These are phyloP conservation scores for Caenorhabditis uteleia DNA, from an alignment of 2,888 invertebrate species.

Conservation along the genomic window DNA sequence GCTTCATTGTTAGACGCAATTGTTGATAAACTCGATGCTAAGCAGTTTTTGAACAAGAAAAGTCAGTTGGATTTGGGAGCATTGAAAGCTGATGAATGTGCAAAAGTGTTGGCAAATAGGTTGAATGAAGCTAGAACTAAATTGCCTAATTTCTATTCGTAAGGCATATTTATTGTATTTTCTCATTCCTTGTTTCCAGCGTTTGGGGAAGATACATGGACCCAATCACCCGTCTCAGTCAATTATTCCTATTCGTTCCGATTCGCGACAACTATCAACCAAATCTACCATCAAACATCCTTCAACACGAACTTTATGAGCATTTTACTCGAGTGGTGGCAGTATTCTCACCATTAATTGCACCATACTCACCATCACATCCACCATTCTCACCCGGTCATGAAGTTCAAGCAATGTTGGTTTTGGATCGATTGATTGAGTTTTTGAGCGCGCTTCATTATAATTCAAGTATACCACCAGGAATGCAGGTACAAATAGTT, in stretches of 20 bases:
- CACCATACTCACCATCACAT: slow-evolving; percentile 53
- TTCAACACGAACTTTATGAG: slow-evolving; percentile 34
- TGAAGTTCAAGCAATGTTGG: slow-evolving; percentile 42
- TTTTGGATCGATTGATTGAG: slow-evolving; percentile 54
- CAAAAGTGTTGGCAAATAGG: slow-evolving; percentile 17
- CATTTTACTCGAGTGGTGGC: slow-evolving; percentile 43
- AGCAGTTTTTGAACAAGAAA: slow-evolving; percentile 22
- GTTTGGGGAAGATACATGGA: slow-evolving; percentile 41
- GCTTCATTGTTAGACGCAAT: slow-evolving; percentile 46
- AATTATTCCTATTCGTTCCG: slow-evolving; percentile 43
- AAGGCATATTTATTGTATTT: no score
- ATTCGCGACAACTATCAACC: slow-evolving; percentile 40
- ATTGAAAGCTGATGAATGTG: slow-evolving; percentile 37
- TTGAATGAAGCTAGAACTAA: slow-evolving; percentile 41
- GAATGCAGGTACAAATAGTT: no score
- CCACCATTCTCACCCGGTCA: slow-evolving; percentile 63
- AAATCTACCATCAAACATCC: slow-evolving; percentile 20
- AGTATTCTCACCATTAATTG: slow-evolving; percentile 59
- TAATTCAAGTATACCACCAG: slow-evolving; percentile 57
- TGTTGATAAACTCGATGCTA: slow-evolving; percentile 42
- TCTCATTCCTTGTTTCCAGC: slow-evolving; percentile 6
- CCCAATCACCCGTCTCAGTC: slow-evolving; percentile 37
- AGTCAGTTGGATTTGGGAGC: slow-evolving; percentile 19
- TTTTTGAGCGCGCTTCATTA: slow-evolving; percentile 58
- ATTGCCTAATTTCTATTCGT: slow-evolving; percentile 35